Base-by-base conservation (phyloP, 2,888 invertebrate species). In the Clistopyga incitator region DNA sequence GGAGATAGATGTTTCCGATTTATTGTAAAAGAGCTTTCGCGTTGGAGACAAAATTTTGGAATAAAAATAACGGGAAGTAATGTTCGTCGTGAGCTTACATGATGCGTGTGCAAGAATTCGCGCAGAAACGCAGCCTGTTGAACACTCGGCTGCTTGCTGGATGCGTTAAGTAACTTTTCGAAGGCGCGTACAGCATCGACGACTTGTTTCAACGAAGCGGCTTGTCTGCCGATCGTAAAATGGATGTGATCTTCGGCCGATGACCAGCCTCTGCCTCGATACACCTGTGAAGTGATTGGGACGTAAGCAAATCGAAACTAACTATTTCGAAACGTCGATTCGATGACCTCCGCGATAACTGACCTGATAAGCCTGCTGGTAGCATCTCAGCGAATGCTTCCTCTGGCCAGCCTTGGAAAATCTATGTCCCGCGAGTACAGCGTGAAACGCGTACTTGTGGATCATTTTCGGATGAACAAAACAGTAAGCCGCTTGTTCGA, bases 401-500 rank as follows among this genome's bases (percentile, higher is more conserved):
- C 97, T 95, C 93, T 99, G 98, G 0, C 97, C 97, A 15, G 98
- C 97, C 93, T 99, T 98, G 13, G 97, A 98, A 93, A 97, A 99
- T 80, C 99, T 95, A 93, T 99, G 98, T 0, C 99, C 99, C 20
- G 99, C 98, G 25, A 99, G 94, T 23, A 99, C 98, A 95, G 98
- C 97, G 91, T 99, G 98, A 93, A 99, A 98, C 18, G 99, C 98
- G 92, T 98, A 99, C 93, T 99, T 99, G 74, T 99, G 95, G 87
- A 97, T 95, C 97, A 98, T 97, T 75, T 95, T 95, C 38, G 96
- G 95, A 3, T 94, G 94, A 50, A 98, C 94, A 92, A 98, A 99
- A 92, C 98, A 98, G 90, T 98, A 97, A 0, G 99, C 97, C 0
- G 99, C 99, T 93, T 99, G 99, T 93, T 99, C 99, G 68, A 99